Evolutionary conservation across 2,888 invertebrate species (phyloP), one percentile per base, ranked within the genome.

Genomic region (Agrochola circellaris): DNA sequence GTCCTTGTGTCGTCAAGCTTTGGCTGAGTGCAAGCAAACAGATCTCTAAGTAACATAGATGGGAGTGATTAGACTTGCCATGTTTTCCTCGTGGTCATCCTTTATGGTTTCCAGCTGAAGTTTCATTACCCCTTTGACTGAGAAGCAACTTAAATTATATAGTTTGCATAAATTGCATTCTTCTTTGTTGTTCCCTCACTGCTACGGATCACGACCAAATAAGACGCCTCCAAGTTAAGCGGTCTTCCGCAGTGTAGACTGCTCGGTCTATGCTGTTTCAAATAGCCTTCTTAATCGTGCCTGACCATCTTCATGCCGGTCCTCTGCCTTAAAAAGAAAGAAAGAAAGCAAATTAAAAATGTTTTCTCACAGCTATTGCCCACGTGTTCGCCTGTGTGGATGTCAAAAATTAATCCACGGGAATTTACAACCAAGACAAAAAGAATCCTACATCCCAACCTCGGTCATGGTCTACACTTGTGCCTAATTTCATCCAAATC

Each of bases 11-110:
- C 26, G 4, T 60, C 30, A 30, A 60, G 45, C 11, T 69, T 45
- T 56, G 42, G 48, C 23, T 66, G 23, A 51, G 68, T 26, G 51
- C 60, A 70, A 48, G 66, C 48, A 77, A 77, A 66, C 70, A 66
- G 20, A 61, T 42, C 13, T 51, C 23, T 62, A 58, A 71, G 20
- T 70, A 48, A 71, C 66, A 71, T 67, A 15, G 38, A 60, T 51
- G 70, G 54, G 20, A 66, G 61, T 67, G 75, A 60, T 67, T 51
- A 58, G 15, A 38, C n/a, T 17, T 13, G 26, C 15, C 20, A 66
- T 26, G 23, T 74, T 45, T 67, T 30, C 26, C 13, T 62, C 13
- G 48, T 67, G 73, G 65, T 48, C 11, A 7, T 7, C 51, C 51
- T 54, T 64, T 66, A 58, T 73, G n/a, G 54, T 74, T 56, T 45